Evolutionary conservation across 2,888 invertebrate species (phyloP), one percentile per base, ranked within the genome.

Genomic region (Cybosia mesomella): DNA sequence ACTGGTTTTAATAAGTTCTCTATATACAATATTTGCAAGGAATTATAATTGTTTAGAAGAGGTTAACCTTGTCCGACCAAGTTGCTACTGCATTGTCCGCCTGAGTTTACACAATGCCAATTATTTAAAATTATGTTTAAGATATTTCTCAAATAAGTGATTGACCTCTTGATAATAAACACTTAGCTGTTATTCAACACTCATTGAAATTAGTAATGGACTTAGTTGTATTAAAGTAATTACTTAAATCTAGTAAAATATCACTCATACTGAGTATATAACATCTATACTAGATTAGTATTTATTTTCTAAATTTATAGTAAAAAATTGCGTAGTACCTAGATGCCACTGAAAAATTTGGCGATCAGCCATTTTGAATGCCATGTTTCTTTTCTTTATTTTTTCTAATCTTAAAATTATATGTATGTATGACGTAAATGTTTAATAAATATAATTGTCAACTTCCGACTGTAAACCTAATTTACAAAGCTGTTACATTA

Each of bases 301-400:
- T 67, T 57, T n/a, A n/a, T n/a, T 57, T 58, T 66, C 53, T 63
- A 64, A 68, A 69, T 67, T 53, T 60, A 61, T 72, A 62, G 49
- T 59, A 67, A 73, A 71, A 67, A 64, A 66, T 21, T 62, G 65
- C 58, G 67, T 71, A 65, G 64, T 53, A n/a, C n/a, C n/a, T n/a
- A 54, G 66, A 75, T 73, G 77, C 67, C 73, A 71, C 64, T 49
- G 24, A 76, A 69, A 63, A 58, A 73, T 67, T 80, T 80, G 80
- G 80, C 80, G 32, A 43, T 8, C 24, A 53, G 75, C 79, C 80
- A 80, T 68, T 70, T 72, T 67, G 67, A 5, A 18, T 49, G 18
- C n/a, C n/a, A n/a, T n/a, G n/a, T n/a, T n/a, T n/a, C n/a, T n/a
- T n/a, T n/a, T 49, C 49, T 49, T 43, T 43, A 43, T 66, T 69